Evolutionary conservation across 2,113 vertebrate genomes (phyloP).

Genomic region (rat (Rattus norvegicus)): GRCr8 NC_086022.1:37444501-37445000

Average conservation of each 20-base stretch:
- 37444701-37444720: slow-evolving; percentile 36
- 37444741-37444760: background rate
- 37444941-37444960: slow-evolving; percentile 80
- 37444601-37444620: background rate
- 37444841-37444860: slow-evolving; percentile 72
- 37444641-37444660: background rate
- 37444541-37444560: background rate
- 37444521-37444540: background rate
- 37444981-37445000: slow-evolving; percentile 58
- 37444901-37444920: slow-evolving; percentile 69
- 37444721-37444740: background rate
- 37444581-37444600: slow-evolving; percentile 50
- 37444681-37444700: slow-evolving; percentile 32
- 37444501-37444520: background rate
- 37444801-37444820: background rate
- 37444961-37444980: background rate
- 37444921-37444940: slow-evolving; percentile 72
- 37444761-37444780: background rate
- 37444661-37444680: slow-evolving; percentile 32
- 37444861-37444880: slow-evolving; percentile 67
- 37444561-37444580: background rate
- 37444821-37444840: slow-evolving; percentile 58
- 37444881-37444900: slow-evolving; percentile 66
- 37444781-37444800: background rate
- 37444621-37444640: background rate